Base-by-base conservation (phyloP, 1,140 invertebrate genomes). In the Ceratoteleas bidentatus region DNA sequence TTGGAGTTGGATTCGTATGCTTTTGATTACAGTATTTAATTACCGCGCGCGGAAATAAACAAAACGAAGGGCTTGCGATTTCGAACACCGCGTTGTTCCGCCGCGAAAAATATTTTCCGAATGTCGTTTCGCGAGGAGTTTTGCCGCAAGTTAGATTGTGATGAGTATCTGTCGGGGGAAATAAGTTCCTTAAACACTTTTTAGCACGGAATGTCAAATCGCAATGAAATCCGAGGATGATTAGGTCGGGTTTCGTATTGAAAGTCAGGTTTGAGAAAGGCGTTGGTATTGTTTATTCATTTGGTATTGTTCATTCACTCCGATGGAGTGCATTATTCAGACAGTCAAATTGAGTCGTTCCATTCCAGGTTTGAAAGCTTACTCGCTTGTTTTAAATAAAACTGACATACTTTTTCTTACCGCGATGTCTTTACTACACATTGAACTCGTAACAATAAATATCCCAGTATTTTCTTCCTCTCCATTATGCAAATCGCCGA, bases 11-110 rank as follows among this genome's bases (percentile, higher is more conserved):
- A 57, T 77, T 77, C 56, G 58, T 69, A 36, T 64, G 40, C 52
- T 64, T 69, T 77, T 49, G 57, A 76, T 76, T 54, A 62, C 61
- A 68, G 73, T 62, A 75, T 61, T 75, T 75, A 76, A 76, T 76
- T 76, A 66, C 61, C 16, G 24, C 3, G 14, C 24, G 62, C 24
- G 15, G 36, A 43, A 60, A 64, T 64, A 62, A 64, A 72, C 32
- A 45, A 13, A 10, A 40, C 11, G 8, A 45, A 8, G 5, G 11
- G 3, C 14, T 8, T 10, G 40, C 14, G 47, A 10, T 64, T 53
- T 53, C 34, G 11, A 40, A 40, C 6, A 11, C 15, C 14, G 36
- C 40, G 34, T 52, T 6, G 5, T 14, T 11, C 32, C 24, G 6
- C 9, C 16, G n/a, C 13, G n/a, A 33, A 54, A 54, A 32, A n/a